Base-by-base conservation (phyloP, 2,797 vertebrate species). In the Bradypus variegatus region DNA sequence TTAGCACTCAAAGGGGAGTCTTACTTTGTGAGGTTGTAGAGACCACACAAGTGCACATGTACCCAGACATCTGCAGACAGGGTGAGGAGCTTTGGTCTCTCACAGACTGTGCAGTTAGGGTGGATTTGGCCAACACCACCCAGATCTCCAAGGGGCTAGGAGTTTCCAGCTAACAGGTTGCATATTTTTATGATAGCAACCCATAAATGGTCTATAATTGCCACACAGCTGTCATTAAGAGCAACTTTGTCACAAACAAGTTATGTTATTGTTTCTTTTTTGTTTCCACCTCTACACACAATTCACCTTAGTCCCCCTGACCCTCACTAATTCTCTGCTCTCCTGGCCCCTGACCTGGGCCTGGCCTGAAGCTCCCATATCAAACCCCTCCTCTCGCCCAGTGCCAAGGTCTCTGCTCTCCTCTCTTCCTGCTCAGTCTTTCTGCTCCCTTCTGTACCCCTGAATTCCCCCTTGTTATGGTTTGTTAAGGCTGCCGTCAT, bases 21-120 rank as follows among this genome's bases (percentile, higher is more conserved):
- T 69, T 11, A 1, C 23, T 72, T 82, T 53, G 21, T 21, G 62
- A 9, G 27, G 38, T 10, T 36, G 29, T 29, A 13, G 25, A 55
- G 13, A 86, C 0, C 0, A 72, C 53, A 5, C 27, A 13, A 76
- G 55, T 21, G 3, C 1, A 16, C 36, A 13, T 0, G 0, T 19
- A 31, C 14, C 41, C 33, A 36, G 78, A 67, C 2, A 4, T 12
- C 50, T 19, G 64, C 80, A 70, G 38, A 50, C 33, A 19, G 7
- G 4, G 4, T 3, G 21, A 9, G 36, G 58, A 70, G 19, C 55
- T 15, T 6, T 16, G 33, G 31, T 5, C 15, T 10, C 55, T 36
- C 31, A 41, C 3, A 14, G 12, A 60, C 38, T 3, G 3, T 13
- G 58, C 41, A 65, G 3, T 0, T 23, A 7, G 18, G 16, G 13